phyloP scores from a whole-genome alignment of 1,140 invertebrate species.

The Drosophila santomea region DNA sequence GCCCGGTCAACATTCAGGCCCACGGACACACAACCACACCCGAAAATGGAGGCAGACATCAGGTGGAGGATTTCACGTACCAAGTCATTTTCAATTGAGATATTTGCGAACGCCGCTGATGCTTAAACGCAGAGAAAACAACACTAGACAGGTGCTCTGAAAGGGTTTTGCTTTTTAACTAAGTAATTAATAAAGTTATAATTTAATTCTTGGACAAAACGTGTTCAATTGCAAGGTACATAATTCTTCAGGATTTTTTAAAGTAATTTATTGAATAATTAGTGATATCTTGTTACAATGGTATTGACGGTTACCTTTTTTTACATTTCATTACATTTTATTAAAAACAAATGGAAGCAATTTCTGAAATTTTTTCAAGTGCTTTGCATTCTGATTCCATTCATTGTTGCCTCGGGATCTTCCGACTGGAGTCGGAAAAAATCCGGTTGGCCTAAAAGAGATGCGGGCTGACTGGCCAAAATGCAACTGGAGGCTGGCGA shows the following conservation, averaged over 20 bases:
- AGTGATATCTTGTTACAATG: too few relatives aligned
- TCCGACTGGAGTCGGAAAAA: slow-evolving; percentile 15
- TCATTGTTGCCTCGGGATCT: slow-evolving; percentile 28
- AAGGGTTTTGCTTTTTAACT: neutral
- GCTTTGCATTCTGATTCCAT: neutral
- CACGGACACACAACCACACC: neutral
- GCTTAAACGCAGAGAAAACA: neutral
- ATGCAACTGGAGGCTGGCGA: slow-evolving; percentile 38
- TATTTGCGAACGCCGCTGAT: slow-evolving; percentile 42
- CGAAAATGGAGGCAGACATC: slow-evolving; percentile 31
- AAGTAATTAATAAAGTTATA: too few relatives aligned
- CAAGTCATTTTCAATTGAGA: slow-evolving; percentile 66
- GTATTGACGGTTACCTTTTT: too few relatives aligned
- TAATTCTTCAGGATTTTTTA: too few relatives aligned
- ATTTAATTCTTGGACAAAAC: too few relatives aligned
- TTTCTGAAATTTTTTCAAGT: neutral
- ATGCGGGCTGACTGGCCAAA: slow-evolving; percentile 18
- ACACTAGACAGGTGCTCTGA: neutral
- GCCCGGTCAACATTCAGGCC: slow-evolving; percentile 37
- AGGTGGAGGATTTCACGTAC: slow-evolving; percentile 42
- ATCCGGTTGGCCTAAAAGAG: slow-evolving; percentile 10
- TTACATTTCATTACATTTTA: too few relatives aligned
- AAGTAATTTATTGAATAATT: too few relatives aligned
- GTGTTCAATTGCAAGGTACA: too few relatives aligned
- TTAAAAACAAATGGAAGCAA: too few relatives aligned